phyloP scores from a whole-genome alignment of 2,797 vertebrate species.

The Gymnocypris eckloni region DNA sequence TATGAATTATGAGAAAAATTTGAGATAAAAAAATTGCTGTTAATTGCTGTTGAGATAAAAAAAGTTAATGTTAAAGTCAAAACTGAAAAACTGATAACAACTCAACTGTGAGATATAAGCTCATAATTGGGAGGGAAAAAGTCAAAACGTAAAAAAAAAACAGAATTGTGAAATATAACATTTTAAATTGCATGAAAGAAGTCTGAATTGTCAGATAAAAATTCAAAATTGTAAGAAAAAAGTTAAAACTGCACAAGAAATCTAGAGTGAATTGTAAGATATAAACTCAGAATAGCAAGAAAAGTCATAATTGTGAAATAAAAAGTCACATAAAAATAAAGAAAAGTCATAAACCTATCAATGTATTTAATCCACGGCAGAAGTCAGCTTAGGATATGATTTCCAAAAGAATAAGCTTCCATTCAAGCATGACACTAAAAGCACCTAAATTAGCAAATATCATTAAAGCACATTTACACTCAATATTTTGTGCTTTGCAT shows the following conservation, averaged over 20 bases:
- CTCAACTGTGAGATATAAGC: too few species aligned
- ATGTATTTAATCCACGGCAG: neutral
- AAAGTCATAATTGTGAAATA: neutral
- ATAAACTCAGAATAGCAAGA: neutral
- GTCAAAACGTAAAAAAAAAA: neutral
- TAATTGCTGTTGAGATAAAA: neutral
- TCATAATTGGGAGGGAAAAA: neutral
- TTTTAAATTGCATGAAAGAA: neutral
- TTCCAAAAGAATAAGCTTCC: neutral
- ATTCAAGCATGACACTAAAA: neutral
- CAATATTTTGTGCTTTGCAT: neutral
- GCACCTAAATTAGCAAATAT: neutral
- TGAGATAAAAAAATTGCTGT: neutral
- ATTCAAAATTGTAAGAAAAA: neutral
- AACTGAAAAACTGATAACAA: neutral
- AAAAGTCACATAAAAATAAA: neutral
- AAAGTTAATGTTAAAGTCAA: neutral
- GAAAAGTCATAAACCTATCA: too few species aligned
- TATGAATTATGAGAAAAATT: neutral
- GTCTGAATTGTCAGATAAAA: neutral
- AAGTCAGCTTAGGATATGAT: neutral
- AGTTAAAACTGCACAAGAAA: neutral
- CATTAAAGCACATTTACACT: neutral
- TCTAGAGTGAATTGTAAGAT: neutral
- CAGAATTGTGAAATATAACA: neutral